Evolutionary conservation across 2,888 invertebrate species (phyloP).

Genomic region (Polyommatus icarus): DNA sequence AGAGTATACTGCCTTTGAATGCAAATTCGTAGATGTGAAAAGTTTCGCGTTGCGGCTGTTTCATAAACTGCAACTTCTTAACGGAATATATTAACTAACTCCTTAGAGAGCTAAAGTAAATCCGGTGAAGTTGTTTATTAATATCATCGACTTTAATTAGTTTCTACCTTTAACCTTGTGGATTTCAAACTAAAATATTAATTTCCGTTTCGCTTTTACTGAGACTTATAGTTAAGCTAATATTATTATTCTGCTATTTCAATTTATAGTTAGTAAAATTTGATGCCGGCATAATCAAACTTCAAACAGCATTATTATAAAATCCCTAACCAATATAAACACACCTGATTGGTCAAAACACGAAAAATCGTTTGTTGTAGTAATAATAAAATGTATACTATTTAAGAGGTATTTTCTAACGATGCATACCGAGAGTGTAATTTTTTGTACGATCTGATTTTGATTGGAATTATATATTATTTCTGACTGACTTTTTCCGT

Average conservation of each 20-base stretch:
- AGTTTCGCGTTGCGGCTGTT: conserved; percentile 48
- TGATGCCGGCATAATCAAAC: too few species aligned
- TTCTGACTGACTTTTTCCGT: too few species aligned
- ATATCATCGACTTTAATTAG: conserved; percentile 30
- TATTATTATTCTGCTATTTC: background rate
- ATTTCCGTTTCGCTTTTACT: conserved; percentile 1
- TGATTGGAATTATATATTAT: too few species aligned
- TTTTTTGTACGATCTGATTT: too few species aligned
- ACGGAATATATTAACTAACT: conserved; percentile 39
- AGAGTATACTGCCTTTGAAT: conserved; percentile 52
- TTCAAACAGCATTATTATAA: too few species aligned
- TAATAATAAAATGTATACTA: too few species aligned
- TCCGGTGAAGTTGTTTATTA: conserved; percentile 28
- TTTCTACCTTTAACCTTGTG: conserved; percentile 24
- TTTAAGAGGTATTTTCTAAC: too few species aligned
- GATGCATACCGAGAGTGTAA: too few species aligned
- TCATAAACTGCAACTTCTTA: conserved; percentile 46
- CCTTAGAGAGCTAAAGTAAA: conserved; percentile 31
- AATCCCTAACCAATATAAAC: too few species aligned
- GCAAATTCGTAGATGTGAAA: conserved; percentile 61
- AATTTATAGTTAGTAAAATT: too few species aligned
- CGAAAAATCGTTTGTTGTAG: too few species aligned
- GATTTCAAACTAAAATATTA: background rate
- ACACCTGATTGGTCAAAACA: too few species aligned
- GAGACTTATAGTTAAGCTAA: background rate